phyloP scores from a whole-genome alignment of 1,140 invertebrate species.

The Drosophila takahashii region DNA sequence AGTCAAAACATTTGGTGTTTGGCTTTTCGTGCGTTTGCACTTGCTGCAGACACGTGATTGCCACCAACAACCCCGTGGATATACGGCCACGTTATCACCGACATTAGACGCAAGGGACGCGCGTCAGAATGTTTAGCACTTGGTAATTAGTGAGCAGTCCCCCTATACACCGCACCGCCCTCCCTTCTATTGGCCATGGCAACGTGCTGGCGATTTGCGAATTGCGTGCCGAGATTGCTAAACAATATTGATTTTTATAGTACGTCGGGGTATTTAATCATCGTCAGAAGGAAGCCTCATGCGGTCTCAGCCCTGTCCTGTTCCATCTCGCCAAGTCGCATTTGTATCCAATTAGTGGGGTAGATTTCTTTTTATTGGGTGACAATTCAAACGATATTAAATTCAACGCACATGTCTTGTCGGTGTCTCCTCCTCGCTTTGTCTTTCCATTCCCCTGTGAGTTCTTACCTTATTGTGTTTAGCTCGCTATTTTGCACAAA shows the following conservation, averaged over 20 bases:
- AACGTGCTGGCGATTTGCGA: conserved; percentile 65
- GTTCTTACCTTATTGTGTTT: conserved; percentile 5
- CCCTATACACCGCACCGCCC: neutral
- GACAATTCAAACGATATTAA: conserved; percentile 38
- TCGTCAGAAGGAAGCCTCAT: conserved; percentile 33
- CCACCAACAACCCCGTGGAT: conserved; percentile 10
- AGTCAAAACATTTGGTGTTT: neutral
- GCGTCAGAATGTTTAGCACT: conserved; percentile 68
- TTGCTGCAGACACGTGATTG: conserved; percentile 47
- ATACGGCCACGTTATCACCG: conserved; percentile 28
- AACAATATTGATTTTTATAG: conserved; percentile 69
- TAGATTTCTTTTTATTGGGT: conserved; percentile 35
- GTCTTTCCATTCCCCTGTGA: neutral
- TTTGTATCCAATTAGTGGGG: conserved; percentile 65
- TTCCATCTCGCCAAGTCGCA: conserved; percentile 22
- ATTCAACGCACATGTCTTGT: conserved; percentile 49
- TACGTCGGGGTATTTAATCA: conserved; percentile 63
- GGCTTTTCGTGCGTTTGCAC: neutral
- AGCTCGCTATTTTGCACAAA: conserved; percentile 34
- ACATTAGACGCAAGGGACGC: conserved; percentile 26
- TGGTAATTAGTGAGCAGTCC: conserved; percentile 62
- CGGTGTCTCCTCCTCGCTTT: neutral
- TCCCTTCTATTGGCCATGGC: conserved; percentile 29
- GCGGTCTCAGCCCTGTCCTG: neutral
- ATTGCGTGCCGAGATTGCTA: conserved; percentile 71